Percentiles rank a stretch among this genome's conserved stretches.
Evolutionary conservation across 1,140 invertebrate species (phyloP).

Genomic region (Magallana gigas): DNA sequence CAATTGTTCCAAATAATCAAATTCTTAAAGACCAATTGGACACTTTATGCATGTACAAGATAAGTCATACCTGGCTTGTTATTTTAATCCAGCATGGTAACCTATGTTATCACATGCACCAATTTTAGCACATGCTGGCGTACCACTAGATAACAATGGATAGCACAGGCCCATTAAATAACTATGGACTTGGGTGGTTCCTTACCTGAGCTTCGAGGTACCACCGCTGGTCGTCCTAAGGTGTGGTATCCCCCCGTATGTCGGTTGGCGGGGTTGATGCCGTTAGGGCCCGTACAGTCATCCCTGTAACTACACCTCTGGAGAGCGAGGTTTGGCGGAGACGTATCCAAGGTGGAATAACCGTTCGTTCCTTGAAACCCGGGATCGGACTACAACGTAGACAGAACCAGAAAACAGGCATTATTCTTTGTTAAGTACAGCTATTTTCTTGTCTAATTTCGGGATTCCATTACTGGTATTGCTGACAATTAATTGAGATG

Average conservation of each 20-base stretch:
- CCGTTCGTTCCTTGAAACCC: conserved; percentile 57
- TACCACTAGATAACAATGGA: too few relatives aligned
- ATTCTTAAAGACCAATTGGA: too few relatives aligned
- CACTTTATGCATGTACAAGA: too few relatives aligned
- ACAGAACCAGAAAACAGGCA: not conserved
- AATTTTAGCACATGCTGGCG: too few relatives aligned
- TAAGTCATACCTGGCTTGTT: too few relatives aligned
- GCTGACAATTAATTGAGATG: not conserved
- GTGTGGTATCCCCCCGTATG: conserved; percentile 65
- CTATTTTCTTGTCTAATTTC: not conserved
- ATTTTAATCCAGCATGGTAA: too few relatives aligned
- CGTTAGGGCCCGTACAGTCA: conserved; percentile 49
- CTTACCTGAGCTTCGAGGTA: conserved; percentile 25
- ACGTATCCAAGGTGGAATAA: conserved; percentile 53
- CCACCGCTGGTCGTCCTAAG: conserved; percentile 56
- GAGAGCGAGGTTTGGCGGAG: conserved; percentile 60
- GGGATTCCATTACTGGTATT: not conserved
- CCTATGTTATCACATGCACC: too few relatives aligned
- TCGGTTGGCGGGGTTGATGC: conserved; percentile 54
- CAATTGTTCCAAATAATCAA: too few relatives aligned
- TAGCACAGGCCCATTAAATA: too few relatives aligned
- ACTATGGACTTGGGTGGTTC: too few relatives aligned
- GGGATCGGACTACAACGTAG: conserved; percentile 40
- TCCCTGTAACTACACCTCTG: conserved; percentile 59
- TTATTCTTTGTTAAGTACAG: not conserved